Conservation (phyloP, 2,888 invertebrate species). For the Theristus sp. region DNA sequence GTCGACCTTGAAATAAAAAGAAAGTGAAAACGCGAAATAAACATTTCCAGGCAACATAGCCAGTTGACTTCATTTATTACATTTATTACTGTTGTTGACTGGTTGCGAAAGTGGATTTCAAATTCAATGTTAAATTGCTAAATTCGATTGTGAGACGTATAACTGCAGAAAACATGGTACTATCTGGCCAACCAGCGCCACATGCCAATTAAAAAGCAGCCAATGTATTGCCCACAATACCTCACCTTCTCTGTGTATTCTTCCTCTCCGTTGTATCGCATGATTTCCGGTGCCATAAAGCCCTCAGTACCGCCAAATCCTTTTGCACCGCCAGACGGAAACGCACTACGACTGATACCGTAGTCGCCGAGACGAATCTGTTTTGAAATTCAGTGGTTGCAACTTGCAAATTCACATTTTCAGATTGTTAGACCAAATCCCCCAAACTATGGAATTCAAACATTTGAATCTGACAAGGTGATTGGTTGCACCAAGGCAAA, state of each 20-base stretch:
- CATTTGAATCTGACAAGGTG: background rate
- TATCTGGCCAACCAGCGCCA: no score
- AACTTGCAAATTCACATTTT: background rate
- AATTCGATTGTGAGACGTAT: no score
- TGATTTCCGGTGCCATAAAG: slow-evolving; percentile 98
- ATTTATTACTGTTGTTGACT: no score
- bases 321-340: slow-evolving; percentile 28
- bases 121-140: no score
- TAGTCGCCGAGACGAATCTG: slow-evolving; percentile 84
- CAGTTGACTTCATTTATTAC: no score
- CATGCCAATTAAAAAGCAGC: background rate
- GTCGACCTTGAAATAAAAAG: slow-evolving; percentile 67
- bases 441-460: background rate
- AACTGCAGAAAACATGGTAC: no score
- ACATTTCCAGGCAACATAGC: no score
- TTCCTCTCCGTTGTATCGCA: slow-evolving; percentile 91
- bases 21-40: no score
- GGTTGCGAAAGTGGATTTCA: no score
- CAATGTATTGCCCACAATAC: no score
- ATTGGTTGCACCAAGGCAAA: no score
- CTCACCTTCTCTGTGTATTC: slow-evolving; percentile 85
- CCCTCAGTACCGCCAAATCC: slow-evolving; percentile 94
- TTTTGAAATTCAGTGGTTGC: slow-evolving; percentile 16
- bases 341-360: slow-evolving; percentile 35
- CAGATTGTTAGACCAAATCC: no score